Conservation (phyloP, 2,797 vertebrate genomes). For the Lindbergichthys nudifrons region DNA sequence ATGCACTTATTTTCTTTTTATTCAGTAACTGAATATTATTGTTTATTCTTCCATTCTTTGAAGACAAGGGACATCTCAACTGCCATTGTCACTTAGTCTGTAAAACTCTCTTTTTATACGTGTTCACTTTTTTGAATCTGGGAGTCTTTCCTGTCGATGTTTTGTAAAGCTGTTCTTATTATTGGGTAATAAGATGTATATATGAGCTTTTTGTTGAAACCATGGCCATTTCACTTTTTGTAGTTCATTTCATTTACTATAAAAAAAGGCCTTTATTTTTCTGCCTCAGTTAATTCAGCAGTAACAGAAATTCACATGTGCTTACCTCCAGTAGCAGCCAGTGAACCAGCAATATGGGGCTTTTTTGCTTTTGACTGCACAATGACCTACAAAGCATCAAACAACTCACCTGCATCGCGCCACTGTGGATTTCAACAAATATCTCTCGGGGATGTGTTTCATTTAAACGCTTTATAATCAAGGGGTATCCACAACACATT, state of each 20-base stretch:
- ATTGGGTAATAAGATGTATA: neutral
- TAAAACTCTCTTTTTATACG: neutral
- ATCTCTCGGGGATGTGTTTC: neutral
- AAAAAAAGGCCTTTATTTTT: neutral
- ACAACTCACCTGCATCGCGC: slow-evolving; percentile 10
- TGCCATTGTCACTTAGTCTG: neutral
- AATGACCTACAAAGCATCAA: slow-evolving; percentile 5
- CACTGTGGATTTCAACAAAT: neutral
- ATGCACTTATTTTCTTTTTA: neutral
- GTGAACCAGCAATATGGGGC: neutral
- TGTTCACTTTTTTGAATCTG: neutral
- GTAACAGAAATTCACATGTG: neutral
- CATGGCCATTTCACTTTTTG: neutral
- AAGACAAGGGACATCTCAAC: neutral
- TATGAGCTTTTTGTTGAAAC: neutral
- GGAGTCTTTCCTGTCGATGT: neutral
- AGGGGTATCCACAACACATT: neutral
- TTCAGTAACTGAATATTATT: neutral
- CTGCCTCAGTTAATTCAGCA: neutral
- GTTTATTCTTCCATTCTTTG: neutral
- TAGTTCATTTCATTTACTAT: neutral
- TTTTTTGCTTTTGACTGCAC: slow-evolving; percentile 9
- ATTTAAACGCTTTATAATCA: neutral
- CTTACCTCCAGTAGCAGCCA: neutral
- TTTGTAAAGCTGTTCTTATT: neutral